phyloP scores from a whole-genome alignment of 2,797 vertebrate species.

The Chanos chanos region DNA sequence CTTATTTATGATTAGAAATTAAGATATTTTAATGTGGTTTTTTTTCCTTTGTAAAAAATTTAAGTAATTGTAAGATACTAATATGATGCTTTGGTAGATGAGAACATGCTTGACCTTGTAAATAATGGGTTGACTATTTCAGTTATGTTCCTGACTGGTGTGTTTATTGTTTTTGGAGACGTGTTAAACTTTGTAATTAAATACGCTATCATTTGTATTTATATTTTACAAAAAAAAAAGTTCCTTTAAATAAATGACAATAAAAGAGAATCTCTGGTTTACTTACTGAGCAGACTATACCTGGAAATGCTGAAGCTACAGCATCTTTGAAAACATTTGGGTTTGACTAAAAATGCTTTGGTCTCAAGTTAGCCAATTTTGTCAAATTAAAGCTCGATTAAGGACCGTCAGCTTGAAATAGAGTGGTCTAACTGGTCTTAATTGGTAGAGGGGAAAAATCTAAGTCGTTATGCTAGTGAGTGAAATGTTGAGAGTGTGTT shows the following conservation, averaged over 20 bases:
- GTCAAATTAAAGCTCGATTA: too few species aligned
- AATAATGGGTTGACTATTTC: slow-evolving; percentile 68
- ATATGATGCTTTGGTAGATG: slow-evolving; percentile 70
- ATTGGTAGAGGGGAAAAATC: too few species aligned
- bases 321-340: too few species aligned
- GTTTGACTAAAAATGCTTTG: too few species aligned
- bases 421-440: too few species aligned
- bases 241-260: slow-evolving; percentile 87
- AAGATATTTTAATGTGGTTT: slow-evolving; percentile 82
- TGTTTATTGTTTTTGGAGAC: slow-evolving; percentile 85
- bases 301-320: too few species aligned
- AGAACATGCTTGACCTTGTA: slow-evolving; percentile 83
- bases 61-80: slow-evolving; percentile 59
- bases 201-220: slow-evolving; percentile 90
- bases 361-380: too few species aligned
- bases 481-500: too few species aligned
- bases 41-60: slow-evolving; percentile 86
- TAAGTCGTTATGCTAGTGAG: too few species aligned
- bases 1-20: slow-evolving; percentile 82
- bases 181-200: slow-evolving; percentile 94
- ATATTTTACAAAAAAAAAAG: slow-evolving; percentile 89
- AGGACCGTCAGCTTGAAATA: too few species aligned
- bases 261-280: slow-evolving; percentile 73
- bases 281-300: slow-evolving; percentile 8
- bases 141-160: slow-evolving; percentile 85